A percentile compares a stretch with the other conserved stretches of the same genome.
These are phyloP conservation scores for Fulica atra DNA, from an alignment of 2,113 vertebrate species.

Conservation along the genomic window DNA sequence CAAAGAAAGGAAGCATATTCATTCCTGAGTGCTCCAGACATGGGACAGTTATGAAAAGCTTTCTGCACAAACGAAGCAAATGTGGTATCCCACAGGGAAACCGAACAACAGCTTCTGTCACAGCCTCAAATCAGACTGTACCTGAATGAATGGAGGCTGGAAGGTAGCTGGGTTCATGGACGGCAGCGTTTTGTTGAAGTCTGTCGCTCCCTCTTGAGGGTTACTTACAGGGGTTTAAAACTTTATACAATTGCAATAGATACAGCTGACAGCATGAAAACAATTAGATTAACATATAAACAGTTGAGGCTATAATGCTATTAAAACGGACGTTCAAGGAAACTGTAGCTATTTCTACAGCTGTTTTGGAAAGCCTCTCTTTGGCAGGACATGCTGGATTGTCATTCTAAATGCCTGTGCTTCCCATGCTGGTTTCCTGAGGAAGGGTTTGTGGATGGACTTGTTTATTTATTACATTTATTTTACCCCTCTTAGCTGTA, in stretches of 20 bases:
- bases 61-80: conserved; percentile 15
- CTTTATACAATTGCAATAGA: background rate
- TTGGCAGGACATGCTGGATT: conserved; percentile 49
- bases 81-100: background rate
- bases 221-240: background rate
- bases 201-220: background rate
- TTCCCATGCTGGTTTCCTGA: conserved; percentile 65
- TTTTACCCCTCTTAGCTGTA: conserved; percentile 20
- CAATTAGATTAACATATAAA: conserved; percentile 25
- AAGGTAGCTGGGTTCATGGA: background rate
- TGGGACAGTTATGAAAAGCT: background rate
- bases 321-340: background rate
- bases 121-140: background rate
- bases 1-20: conserved; percentile 20
- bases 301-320: background rate
- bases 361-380: conserved; percentile 43
- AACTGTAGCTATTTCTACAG: conserved; percentile 29
- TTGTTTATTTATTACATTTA: conserved; percentile 54
- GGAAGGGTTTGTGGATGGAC: background rate
- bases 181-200: background rate
- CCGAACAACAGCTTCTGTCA: background rate
- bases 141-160: background rate
- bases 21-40: background rate
- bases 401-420: conserved; percentile 45
- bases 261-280: background rate